Conservation (phyloP, 2,888 invertebrate species). For the Microdon myrmicae region DNA sequence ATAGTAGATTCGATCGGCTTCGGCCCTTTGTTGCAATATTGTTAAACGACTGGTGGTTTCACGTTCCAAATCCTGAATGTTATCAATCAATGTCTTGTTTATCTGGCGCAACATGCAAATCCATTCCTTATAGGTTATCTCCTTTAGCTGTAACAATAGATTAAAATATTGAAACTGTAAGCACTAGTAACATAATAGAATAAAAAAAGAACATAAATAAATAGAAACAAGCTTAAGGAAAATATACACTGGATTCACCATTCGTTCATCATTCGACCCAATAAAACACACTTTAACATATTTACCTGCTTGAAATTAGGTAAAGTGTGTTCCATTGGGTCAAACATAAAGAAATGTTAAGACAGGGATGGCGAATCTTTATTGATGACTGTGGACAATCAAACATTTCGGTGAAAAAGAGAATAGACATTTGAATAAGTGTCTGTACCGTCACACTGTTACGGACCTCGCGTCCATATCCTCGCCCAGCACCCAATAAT, state of each 20-base stretch:
- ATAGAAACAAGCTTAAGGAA: neutral
- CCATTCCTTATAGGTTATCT: constrained; percentile 73
- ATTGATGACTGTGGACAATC: no score
- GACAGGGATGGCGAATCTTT: no score
- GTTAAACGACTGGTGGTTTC: constrained; percentile 71
- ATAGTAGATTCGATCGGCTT: constrained; percentile 50
- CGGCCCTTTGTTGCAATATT: constrained; percentile 62
- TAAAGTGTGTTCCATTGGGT: neutral
- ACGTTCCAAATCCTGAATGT: constrained; percentile 73
- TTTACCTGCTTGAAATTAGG: no score
- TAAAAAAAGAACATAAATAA: neutral
- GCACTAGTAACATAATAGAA: neutral
- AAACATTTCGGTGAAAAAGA: no score
- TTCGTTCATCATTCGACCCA: constrained; percentile 10
- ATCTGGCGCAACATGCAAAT: constrained; percentile 72
- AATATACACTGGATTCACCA: neutral
- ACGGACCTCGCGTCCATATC: no score
- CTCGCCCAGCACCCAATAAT: no score
- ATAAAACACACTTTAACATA: neutral
- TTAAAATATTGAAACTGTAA: neutral
- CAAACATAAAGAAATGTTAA: constrained; percentile 1
- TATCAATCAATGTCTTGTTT: constrained; percentile 71
- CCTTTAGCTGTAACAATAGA: constrained; percentile 70
- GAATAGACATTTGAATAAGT: no score
- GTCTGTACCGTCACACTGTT: no score